These are phyloP conservation scores for Ploceus nigricollis DNA, from an alignment of 2,113 vertebrate genomes.

Conservation along the genomic window DNA sequence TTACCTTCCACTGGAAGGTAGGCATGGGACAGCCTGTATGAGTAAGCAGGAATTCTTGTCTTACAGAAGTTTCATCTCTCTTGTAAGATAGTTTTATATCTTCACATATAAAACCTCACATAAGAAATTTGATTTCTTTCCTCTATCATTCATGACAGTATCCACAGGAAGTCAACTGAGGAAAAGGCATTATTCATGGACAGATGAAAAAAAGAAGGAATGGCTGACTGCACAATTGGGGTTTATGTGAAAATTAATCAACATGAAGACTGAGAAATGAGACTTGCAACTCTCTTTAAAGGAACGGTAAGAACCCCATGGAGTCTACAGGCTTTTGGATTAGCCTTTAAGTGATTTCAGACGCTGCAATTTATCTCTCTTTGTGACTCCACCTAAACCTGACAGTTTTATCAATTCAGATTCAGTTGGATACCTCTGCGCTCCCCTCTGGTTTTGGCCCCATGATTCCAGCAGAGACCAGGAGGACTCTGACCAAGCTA, in stretches of 20 bases:
- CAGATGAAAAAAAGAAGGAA: neutral
- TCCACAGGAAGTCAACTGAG: neutral
- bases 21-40: neutral
- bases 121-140: neutral
- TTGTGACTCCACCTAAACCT: conserved; percentile 29
- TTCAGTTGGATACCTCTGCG: neutral
- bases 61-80: neutral
- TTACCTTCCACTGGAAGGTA: neutral
- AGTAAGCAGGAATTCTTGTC: neutral
- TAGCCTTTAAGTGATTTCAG: conserved; percentile 30
- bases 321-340: neutral
- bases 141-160: neutral
- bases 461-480: neutral
- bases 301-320: neutral
- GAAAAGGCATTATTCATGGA: neutral
- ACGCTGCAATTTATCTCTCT: conserved; percentile 4
- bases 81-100: neutral
- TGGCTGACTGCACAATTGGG: neutral
- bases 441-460: neutral
- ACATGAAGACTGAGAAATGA: neutral
- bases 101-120: neutral
- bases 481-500: neutral
- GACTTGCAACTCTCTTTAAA: neutral
- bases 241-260: neutral
- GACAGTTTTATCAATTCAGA: neutral